phyloP scores from a whole-genome alignment of 2,888 invertebrate species.

The Pterostichus niger region DNA sequence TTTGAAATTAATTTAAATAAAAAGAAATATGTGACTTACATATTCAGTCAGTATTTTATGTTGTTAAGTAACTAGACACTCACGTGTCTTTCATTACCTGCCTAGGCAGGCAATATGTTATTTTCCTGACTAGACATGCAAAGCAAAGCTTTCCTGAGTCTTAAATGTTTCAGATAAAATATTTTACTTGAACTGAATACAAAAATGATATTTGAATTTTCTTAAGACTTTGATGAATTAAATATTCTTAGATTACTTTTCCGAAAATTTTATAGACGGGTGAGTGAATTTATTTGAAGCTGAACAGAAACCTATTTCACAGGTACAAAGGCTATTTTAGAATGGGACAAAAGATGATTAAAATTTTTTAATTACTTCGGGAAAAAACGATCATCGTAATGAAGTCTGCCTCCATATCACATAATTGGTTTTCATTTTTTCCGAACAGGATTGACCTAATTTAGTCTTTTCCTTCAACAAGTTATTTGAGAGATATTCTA shows the following conservation, averaged over 20 bases:
- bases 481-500: neutral
- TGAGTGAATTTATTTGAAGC: neutral
- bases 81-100: too few species aligned
- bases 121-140: too few species aligned
- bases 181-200: too few species aligned
- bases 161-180: too few species aligned
- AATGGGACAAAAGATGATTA: slow-evolving; percentile 47
- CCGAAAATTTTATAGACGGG: neutral
- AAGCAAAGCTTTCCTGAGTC: too few species aligned
- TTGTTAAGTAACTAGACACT: too few species aligned
- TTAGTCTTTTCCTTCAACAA: neutral
- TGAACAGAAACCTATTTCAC: neutral
- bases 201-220: too few species aligned
- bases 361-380: slow-evolving; percentile 49
- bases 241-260: neutral
- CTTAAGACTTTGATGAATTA: neutral
- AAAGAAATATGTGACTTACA: too few species aligned
- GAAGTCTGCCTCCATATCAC: slow-evolving; percentile 38
- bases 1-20: too few species aligned
- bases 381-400: slow-evolving; percentile 45
- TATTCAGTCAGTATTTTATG: too few species aligned
- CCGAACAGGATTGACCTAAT: slow-evolving; percentile 31
- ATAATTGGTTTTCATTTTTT: slow-evolving; percentile 57
- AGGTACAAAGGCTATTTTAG: slow-evolving; percentile 24
- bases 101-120: too few species aligned